These are phyloP conservation scores for Perccottus glenii DNA, from an alignment of 2,113 vertebrate genomes.

Conservation along the genomic window DNA sequence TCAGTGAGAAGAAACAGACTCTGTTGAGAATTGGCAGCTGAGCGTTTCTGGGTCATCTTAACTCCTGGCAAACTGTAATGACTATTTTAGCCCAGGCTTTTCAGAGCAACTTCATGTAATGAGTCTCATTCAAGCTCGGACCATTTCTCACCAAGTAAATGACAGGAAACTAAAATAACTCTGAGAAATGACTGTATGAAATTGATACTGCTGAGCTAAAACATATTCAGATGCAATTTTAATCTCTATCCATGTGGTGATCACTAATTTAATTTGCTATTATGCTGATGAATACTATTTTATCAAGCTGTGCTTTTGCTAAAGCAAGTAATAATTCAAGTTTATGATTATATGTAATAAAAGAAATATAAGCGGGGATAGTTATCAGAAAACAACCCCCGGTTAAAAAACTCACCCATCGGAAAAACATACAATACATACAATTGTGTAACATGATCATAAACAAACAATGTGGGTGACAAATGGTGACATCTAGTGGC, in stretches of 20 bases:
- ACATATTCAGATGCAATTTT: constrained; percentile 61
- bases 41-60: constrained; percentile 47
- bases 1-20: constrained; percentile 35
- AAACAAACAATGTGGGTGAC: neutral
- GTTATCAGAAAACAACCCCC: neutral
- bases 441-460: no score
- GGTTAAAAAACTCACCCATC: no score
- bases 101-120: constrained; percentile 57
- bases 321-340: constrained; percentile 61
- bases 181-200: constrained; percentile 60
- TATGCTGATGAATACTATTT: constrained; percentile 68
- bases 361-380: constrained; percentile 17
- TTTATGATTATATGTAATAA: constrained; percentile 31
- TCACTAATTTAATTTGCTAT: constrained; percentile 59
- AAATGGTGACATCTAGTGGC: constrained; percentile 53
- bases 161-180: constrained; percentile 57
- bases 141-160: constrained; percentile 41
- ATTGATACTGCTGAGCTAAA: constrained; percentile 47
- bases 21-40: constrained; percentile 8
- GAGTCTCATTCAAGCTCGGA: constrained; percentile 44
- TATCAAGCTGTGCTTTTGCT: constrained; percentile 59
- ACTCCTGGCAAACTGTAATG: constrained; percentile 43
- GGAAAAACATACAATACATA: no score
- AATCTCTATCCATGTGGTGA: constrained; percentile 63
- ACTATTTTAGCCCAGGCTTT: constrained; percentile 50